Evolutionary conservation across 1,140 invertebrate genomes (phyloP).

Genomic region (Scaptomyza pallida): DNA sequence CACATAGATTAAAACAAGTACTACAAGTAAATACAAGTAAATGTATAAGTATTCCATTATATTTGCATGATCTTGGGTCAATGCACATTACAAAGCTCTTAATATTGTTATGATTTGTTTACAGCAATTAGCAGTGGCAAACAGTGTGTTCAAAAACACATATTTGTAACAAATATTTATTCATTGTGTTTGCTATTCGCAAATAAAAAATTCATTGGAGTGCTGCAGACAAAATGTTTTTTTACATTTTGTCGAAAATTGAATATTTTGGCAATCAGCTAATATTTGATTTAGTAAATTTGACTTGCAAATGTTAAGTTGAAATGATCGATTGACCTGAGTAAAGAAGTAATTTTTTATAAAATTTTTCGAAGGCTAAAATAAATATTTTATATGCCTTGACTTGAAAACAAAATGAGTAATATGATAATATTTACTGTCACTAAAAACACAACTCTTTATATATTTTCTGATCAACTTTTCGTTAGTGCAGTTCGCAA

Average conservation of each 20-base stretch:
- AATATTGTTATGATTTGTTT: neutral
- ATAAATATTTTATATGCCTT: neutral
- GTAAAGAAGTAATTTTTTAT: neutral
- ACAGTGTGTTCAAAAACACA: neutral
- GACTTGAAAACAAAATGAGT: neutral
- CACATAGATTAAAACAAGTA: too few species aligned
- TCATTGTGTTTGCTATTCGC: neutral
- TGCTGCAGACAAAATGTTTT: too few species aligned
- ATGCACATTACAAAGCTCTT: neutral
- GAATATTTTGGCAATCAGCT: conserved; percentile 13
- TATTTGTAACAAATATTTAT: conserved; percentile 30
- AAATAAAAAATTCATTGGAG: too few species aligned
- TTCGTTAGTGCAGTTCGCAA: conserved; percentile 20
- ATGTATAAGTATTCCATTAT: too few species aligned
- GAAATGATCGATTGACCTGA: conserved; percentile 19
- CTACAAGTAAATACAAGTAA: too few species aligned
- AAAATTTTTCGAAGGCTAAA: conserved; percentile 20
- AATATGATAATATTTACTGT: neutral
- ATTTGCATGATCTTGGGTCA: neutral
- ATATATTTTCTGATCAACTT: conserved; percentile 12
- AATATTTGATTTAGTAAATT: conserved; percentile 33
- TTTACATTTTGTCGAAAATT: neutral
- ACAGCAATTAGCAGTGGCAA: conserved; percentile 20
- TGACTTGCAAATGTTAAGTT: conserved; percentile 37
- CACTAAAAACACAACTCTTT: neutral